Evolutionary conservation across 92 coral and sea anemone species (phyloP).

Genomic region (Paramuricea clavata): DNA sequence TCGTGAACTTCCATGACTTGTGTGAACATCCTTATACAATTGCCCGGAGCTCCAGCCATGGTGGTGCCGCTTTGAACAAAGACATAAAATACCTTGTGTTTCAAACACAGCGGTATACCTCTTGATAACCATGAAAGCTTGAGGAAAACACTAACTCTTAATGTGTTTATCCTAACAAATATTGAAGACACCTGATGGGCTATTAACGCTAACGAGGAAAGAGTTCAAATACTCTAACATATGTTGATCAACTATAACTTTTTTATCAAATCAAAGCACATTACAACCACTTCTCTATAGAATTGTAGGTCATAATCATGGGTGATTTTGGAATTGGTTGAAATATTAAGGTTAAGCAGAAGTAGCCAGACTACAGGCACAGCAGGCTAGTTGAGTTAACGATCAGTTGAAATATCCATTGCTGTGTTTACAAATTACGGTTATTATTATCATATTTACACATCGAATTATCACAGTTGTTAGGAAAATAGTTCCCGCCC

Average conservation of each 20-base stretch:
- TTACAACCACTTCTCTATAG: neutral
- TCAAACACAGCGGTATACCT: slow-evolving; percentile 34
- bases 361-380: slow-evolving; percentile 19
- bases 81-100: slow-evolving; percentile 38
- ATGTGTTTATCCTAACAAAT: slow-evolving; percentile 19
- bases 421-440: slow-evolving; percentile 59
- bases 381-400: slow-evolving; percentile 50
- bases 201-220: slow-evolving; percentile 12
- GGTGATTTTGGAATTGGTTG: neutral
- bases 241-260: neutral
- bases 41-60: slow-evolving; percentile 44
- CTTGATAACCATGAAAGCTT: slow-evolving; percentile 24
- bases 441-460: slow-evolving; percentile 50
- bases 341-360: slow-evolving; percentile 9
- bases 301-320: neutral
- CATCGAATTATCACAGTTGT: slow-evolving; percentile 57
- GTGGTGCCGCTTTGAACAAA: slow-evolving; percentile 52
- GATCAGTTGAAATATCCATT: slow-evolving; percentile 55
- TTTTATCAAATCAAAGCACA: neutral
- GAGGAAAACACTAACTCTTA: slow-evolving; percentile 23
- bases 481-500: slow-evolving; percentile 44
- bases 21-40: slow-evolving; percentile 3
- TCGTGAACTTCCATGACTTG: slow-evolving; percentile 13
- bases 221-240: neutral
- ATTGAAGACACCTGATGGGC: slow-evolving; percentile 37